These are phyloP conservation scores for Anguilla pacifica DNA, from an alignment of 2,797 vertebrate species.

Conservation along the genomic window DNA sequence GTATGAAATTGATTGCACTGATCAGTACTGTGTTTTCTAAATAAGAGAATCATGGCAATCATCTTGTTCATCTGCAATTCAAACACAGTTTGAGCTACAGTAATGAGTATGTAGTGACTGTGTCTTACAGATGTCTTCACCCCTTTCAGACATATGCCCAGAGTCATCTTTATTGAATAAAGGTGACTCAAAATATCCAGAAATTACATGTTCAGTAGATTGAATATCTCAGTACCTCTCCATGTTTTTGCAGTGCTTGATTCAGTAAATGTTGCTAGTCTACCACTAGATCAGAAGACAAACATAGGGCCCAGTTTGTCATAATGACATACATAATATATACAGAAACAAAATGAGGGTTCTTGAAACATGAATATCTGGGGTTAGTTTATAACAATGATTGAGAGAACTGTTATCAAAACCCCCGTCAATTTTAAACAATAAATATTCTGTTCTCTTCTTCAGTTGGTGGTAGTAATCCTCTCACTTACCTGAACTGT, in stretches of 20 bases:
- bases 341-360: not conserved
- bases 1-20: constrained; percentile 1
- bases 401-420: not conserved
- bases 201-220: not conserved
- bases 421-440: not conserved
- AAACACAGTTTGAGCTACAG: not conserved
- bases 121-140: not conserved
- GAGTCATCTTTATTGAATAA: not conserved
- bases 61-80: constrained; percentile 3
- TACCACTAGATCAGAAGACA: not conserved
- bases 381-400: not conserved
- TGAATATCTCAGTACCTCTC: not conserved
- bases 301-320: not conserved
- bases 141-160: not conserved
- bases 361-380: not conserved
- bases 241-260: not conserved
- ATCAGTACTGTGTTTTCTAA: not conserved
- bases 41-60: constrained; percentile 1
- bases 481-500: not conserved
- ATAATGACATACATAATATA: not conserved
- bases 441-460: not conserved
- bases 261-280: not conserved
- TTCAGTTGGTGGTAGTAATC: not conserved
- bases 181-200: not conserved
- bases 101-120: not conserved